These are phyloP conservation scores for Calypte anna DNA, from an alignment of 2,113 vertebrate species.

Conservation along the genomic window DNA sequence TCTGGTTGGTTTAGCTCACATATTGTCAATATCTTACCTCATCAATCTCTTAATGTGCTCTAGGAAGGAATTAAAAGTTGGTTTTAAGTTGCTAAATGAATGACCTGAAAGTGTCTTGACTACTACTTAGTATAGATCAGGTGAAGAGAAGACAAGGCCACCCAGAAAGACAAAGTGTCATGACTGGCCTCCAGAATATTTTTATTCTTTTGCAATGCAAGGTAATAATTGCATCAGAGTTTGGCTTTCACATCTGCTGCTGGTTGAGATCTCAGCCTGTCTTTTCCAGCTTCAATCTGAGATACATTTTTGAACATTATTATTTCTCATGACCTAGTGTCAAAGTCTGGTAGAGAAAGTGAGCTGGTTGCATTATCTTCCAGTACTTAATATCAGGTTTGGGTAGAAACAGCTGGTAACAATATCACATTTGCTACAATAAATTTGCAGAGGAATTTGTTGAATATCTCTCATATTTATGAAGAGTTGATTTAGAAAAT, in stretches of 20 bases:
- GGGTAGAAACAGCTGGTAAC: slow-evolving; percentile 60
- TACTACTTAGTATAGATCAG: background rate
- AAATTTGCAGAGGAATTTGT: slow-evolving; percentile 55
- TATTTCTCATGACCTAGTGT: slow-evolving; percentile 43
- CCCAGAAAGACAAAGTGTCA: slow-evolving; percentile 4
- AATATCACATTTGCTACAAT: slow-evolving; percentile 41
- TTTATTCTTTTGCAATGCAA: background rate
- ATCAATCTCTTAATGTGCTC: background rate
- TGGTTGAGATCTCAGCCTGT: slow-evolving; percentile 17
- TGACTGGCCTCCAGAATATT: slow-evolving; percentile 24
- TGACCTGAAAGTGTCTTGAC: background rate
- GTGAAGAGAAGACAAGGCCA: slow-evolving; percentile 30
- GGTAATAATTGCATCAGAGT: slow-evolving; percentile 57
- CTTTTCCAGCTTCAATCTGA: slow-evolving; percentile 43
- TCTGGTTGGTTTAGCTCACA: background rate
- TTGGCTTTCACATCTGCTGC: slow-evolving; percentile 61
- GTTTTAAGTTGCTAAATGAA: background rate
- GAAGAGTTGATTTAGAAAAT: slow-evolving; percentile 17
- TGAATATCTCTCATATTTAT: slow-evolving; percentile 20
- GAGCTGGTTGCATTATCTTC: slow-evolving; percentile 44
- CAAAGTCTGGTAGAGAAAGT: slow-evolving; percentile 53
- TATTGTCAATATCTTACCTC: background rate
- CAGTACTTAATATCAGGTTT: slow-evolving; percentile 46
- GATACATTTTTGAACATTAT: slow-evolving; percentile 42
- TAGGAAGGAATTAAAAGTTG: background rate